A percentile compares a stretch with the other conserved stretches of the same genome.
These are phyloP conservation scores for Gonioctena quinquepunctata DNA, from an alignment of 1,140 invertebrate genomes.

Conservation along the genomic window DNA sequence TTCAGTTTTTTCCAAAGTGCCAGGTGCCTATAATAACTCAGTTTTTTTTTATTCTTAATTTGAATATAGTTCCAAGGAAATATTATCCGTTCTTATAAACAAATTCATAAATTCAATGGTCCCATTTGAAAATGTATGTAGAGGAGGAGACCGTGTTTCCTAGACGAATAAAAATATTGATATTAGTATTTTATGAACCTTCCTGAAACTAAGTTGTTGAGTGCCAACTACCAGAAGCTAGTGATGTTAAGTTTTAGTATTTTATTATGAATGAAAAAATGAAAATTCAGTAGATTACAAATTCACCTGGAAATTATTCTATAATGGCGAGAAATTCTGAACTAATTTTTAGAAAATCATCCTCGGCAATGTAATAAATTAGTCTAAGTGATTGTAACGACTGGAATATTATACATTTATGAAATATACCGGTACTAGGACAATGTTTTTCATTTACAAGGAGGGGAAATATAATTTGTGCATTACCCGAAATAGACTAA, in stretches of 20 bases:
- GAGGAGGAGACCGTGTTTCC: too few species aligned
- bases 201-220: constrained; percentile 35
- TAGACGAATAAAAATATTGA: too few species aligned
- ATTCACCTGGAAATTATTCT: neutral
- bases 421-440: constrained; percentile 20
- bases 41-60: too few species aligned
- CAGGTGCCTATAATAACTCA: too few species aligned
- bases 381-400: constrained; percentile 16
- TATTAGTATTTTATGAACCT: neutral
- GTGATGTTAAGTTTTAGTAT: constrained; percentile 42
- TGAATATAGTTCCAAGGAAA: too few species aligned
- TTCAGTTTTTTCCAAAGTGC: too few species aligned
- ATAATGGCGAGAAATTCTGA: neutral
- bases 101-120: too few species aligned
- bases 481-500: too few species aligned
- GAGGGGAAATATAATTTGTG: too few species aligned
- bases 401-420: constrained; percentile 23
- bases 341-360: constrained; percentile 7
- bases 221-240: constrained; percentile 51
- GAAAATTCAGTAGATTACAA: neutral
- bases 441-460: neutral
- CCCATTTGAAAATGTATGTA: too few species aligned
- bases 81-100: too few species aligned
- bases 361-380: constrained; percentile 11
- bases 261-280: constrained; percentile 18